Evolutionary conservation across 2,888 invertebrate species (phyloP), one percentile per base, ranked within the genome.

Genomic region (Amaurobius ferox): DNA sequence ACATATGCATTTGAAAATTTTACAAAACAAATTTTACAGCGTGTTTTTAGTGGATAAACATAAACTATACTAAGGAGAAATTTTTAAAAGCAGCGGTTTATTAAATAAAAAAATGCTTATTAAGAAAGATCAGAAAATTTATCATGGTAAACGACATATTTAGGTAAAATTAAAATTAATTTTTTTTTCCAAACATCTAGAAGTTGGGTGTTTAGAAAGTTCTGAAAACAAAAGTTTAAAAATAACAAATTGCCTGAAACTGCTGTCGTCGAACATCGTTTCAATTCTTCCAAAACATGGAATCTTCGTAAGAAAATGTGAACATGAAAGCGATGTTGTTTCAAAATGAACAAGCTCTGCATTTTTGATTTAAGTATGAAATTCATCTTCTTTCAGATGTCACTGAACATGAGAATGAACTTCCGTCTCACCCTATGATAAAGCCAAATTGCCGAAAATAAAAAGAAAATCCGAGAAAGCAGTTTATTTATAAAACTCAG

Each of bases 361-460:
- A 80, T 40, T 80, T 79, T 80, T 71, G 80, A 67, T 67, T 80
- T 64, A 67, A 67, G 67, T 61, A 55, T 67, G 67, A 66, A 73
- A 80, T 80, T 80, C 80, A 74, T 81, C 81, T 81, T 74, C 48
- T 61, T 9, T 48, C 16, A 29, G 67, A 35, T 74, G 81, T 70
- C 81, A 61, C 44, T 26, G 83, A 85, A 85, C 83, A 85, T 35
- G 83, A 71, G 70, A 85, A 85, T 66, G 64, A 77, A 85, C 83
- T 85, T 77, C 67, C 73, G 23, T 19, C 66, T 29, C 32, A 48
- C 55, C 66, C 44, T 48, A 19, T 55, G 30, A 48, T 39, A 35
- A 16, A 26, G 29, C 67, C 29, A 80, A 80, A 80, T 80, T 72
- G 80, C 73, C 67, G 13, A 29, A 32, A 48, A 73, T 39, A 80